Percentiles rank a stretch among this genome's conserved stretches.
Evolutionary conservation across 1,140 invertebrate genomes (phyloP).

Genomic region (Cotesia vestalis): DNA sequence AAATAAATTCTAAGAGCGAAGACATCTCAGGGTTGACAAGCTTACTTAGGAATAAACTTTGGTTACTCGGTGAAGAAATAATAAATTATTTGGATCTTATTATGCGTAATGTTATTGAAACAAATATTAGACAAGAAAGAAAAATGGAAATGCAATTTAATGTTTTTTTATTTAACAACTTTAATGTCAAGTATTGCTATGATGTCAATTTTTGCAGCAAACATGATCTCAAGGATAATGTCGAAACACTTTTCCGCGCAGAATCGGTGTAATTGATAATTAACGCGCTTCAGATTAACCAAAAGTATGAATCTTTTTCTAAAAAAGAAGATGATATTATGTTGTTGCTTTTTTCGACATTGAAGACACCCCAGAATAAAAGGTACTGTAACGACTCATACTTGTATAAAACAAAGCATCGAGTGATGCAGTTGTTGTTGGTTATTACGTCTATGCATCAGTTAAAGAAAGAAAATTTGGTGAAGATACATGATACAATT

Average conservation of each 20-base stretch:
- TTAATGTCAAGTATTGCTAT: too few species aligned
- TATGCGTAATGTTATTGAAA: slow-evolving; percentile 22
- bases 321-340: background rate
- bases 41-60: background rate
- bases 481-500: too few species aligned
- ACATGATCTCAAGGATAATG: too few species aligned
- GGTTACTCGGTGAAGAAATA: background rate
- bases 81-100: slow-evolving; percentile 7
- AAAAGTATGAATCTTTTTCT: background rate
- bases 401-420: slow-evolving; percentile 56
- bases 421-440: too few species aligned
- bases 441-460: too few species aligned
- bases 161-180: too few species aligned
- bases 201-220: too few species aligned
- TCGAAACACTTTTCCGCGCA: too few species aligned
- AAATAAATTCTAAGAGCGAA: background rate
- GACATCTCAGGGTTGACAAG: background rate
- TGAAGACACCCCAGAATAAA: slow-evolving; percentile 49
- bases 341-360: background rate
- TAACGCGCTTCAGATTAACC: slow-evolving; percentile 38
- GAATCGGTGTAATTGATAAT: background rate
- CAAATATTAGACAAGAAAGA: slow-evolving; percentile 6
- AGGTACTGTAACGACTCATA: slow-evolving; percentile 68
- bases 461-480: too few species aligned
- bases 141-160: slow-evolving; percentile 23